phyloP scores from a whole-genome alignment of 2,888 invertebrate genomes.

The Idaea straminata region DNA sequence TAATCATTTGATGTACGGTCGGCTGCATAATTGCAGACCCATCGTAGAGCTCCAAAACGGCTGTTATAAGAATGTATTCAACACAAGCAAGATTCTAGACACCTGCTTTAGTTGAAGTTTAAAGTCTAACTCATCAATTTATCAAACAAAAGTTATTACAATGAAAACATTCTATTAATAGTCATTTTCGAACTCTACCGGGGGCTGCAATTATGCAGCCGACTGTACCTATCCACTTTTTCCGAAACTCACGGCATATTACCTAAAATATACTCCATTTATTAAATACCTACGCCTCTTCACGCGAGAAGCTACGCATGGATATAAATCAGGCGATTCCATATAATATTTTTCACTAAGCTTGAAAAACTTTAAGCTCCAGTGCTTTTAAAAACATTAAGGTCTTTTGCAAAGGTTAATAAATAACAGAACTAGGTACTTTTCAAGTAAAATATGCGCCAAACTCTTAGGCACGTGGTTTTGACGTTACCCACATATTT shows the following conservation, averaged over 20 bases:
- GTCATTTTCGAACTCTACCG: no score
- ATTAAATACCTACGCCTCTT: neutral
- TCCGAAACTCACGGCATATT: neutral
- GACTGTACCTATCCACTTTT: neutral
- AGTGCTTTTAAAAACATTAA: slow-evolving; percentile 6
- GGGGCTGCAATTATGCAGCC: no score
- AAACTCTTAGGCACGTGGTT: slow-evolving; percentile 11
- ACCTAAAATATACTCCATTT: neutral
- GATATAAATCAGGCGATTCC: neutral
- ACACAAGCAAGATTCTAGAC: no score
- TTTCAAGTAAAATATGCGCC: slow-evolving; percentile 11
- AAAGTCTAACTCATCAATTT: no score
- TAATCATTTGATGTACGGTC: neutral
- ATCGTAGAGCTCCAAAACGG: no score
- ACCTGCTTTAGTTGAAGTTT: no score
- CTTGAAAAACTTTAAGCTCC: neutral
- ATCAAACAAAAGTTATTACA: no score
- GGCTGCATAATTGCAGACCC: no score
- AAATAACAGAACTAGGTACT: slow-evolving; percentile 7
- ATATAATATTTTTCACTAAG: slow-evolving; percentile 1
- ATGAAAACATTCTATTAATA: no score
- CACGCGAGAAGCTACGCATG: neutral
- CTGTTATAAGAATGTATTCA: no score
- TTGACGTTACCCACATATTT: slow-evolving; percentile 32
- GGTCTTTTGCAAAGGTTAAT: neutral